phyloP scores from a whole-genome alignment of 2,888 invertebrate genomes.

The Mamestra brassicae region DNA sequence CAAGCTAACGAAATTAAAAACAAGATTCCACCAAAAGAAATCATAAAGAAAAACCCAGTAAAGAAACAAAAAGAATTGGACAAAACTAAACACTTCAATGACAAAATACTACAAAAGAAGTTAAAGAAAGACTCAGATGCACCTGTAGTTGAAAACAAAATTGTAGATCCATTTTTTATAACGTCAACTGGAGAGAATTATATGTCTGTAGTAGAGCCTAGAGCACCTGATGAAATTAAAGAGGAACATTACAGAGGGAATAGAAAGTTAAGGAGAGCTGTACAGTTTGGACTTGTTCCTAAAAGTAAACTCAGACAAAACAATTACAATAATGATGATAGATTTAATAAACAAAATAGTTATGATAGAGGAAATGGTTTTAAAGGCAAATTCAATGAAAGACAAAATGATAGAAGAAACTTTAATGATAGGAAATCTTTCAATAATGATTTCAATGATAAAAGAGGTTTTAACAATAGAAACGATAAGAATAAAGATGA shows the following conservation, averaged over 20 bases:
- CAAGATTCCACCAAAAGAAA: conserved; percentile 52
- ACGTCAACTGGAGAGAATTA: conserved; percentile 86
- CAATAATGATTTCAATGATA: conserved; percentile 61
- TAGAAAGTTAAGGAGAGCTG: conserved; percentile 85
- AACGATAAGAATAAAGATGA: conserved; percentile 62
- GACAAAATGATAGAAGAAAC: conserved; percentile 52
- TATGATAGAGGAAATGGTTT: conserved; percentile 62
- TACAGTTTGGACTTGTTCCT: conserved; percentile 85
- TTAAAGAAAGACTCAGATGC: conserved; percentile 76
- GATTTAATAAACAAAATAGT: conserved; percentile 63
- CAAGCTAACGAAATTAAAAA: conserved; percentile 30
- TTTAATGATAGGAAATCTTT: conserved; percentile 58
- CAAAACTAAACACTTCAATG: conserved; percentile 84
- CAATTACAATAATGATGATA: conserved; percentile 61
- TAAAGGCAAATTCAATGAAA: conserved; percentile 53
- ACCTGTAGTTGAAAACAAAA: conserved; percentile 72
- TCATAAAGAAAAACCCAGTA: conserved; percentile 70
- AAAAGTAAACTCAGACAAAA: conserved; percentile 77
- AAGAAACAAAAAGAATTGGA: conserved; percentile 79
- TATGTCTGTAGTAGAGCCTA: conserved; percentile 85
- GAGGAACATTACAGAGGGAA: conserved; percentile 85
- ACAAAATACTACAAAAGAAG: conserved; percentile 80
- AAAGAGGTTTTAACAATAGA: conserved; percentile 57
- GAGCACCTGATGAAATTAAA: conserved; percentile 86
- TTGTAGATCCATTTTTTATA: conserved; percentile 87